Conservation (phyloP, 2,113 vertebrate genomes). For the Gymnogyps californianus region DNA sequence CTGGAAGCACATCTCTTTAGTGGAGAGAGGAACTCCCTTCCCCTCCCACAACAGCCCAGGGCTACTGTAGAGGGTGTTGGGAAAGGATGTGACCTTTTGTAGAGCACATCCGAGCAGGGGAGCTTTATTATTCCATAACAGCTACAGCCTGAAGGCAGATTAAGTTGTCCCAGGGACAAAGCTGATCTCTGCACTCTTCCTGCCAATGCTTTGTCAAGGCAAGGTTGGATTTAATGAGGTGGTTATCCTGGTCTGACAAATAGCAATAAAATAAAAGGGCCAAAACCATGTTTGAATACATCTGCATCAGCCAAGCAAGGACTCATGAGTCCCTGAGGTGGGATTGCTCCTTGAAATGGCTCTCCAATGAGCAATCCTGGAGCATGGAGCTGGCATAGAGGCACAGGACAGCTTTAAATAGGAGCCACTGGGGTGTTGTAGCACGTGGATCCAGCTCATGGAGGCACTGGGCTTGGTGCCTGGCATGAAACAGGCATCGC, state of each 20-base stretch:
- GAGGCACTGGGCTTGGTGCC: neutral
- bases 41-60: neutral
- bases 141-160: neutral
- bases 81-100: constrained; percentile 27
- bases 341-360: neutral
- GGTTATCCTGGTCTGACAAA: constrained; percentile 21
- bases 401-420: neutral
- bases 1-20: neutral
- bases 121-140: constrained; percentile 16
- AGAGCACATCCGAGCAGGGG: neutral
- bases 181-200: constrained; percentile 14
- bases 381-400: neutral
- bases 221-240: constrained; percentile 21
- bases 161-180: constrained; percentile 31
- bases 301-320: neutral
- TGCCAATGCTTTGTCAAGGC: constrained; percentile 6
- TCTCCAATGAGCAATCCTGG: neutral
- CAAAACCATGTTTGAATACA: neutral
- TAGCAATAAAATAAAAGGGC: neutral
- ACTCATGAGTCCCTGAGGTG: neutral
- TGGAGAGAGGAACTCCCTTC: neutral
- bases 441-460: neutral
- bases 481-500: neutral
- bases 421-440: neutral
- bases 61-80: neutral